Evolutionary conservation across 2,797 vertebrate species (phyloP), one percentile per base, ranked within the genome.

Genomic region (Hozukius guyotensis): DNA sequence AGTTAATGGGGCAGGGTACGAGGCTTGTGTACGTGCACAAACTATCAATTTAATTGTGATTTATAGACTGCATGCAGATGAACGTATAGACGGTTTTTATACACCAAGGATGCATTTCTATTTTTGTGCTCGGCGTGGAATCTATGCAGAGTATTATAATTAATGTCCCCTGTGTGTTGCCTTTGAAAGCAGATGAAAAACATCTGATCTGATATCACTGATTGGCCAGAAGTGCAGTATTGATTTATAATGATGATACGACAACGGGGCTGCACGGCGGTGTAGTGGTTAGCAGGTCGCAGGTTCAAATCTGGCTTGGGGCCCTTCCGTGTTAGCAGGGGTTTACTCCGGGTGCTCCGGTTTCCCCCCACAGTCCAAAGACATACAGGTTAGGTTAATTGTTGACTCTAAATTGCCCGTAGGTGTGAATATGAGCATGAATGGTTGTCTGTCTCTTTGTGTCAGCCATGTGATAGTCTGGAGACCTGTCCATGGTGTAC

Each of bases 1-100:
- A 84, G 81, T 59, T 88, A 87, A 90, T 88, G 75, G 65, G 25
- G 77, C 66, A 56, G 25, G 1, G 31, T 61, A 74, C 9, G 25
- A 75, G 71, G 25, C 59, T 18, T 60, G 29, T 77, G 72, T 32
- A 78, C 68, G 63, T 84, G 81, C 62, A 57, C 49, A 42, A 80
- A 59, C 36, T 69, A 22, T 78, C 36, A 68, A 75, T 80, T 68
- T 20, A 67, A 82, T 27, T 55, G n/a, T 13, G 53, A 78, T 75
- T 60, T 18, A 69, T 42, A 67, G 74, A 60, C 18, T 53, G 32
- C 24, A 25, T 20, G 25, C 8, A 31, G 25, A 72, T 49, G 5
- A 66, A 56, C 24, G 46, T 31, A 34, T 31, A 46, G 7, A 29
- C 6, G 55, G 6, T 16, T 69, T 69, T 55, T 5, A n/a, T 60